Evolutionary conservation across 2,113 vertebrate genomes (phyloP).

Genomic region (Sterna hirundo): DNA sequence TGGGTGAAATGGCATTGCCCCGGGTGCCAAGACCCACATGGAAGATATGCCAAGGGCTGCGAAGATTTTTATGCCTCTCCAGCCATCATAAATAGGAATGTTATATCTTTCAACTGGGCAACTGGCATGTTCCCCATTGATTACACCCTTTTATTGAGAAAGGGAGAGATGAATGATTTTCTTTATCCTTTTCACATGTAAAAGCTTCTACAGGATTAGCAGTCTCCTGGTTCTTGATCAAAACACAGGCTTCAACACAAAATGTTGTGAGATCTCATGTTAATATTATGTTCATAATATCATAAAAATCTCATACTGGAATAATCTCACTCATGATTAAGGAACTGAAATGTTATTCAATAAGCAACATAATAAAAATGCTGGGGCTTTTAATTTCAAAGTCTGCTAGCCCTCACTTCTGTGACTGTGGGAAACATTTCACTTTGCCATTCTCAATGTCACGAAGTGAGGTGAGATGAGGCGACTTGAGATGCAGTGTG

Average conservation of each 20-base stretch:
- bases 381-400: neutral
- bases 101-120: slow-evolving; percentile 14
- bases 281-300: neutral
- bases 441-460: neutral
- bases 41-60: slow-evolving; percentile 14
- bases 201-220: neutral
- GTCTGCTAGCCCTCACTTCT: neutral
- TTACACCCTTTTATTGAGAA: slow-evolving; percentile 9
- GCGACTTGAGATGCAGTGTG: neutral
- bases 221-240: neutral
- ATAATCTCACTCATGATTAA: neutral
- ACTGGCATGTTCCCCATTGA: neutral
- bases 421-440: neutral
- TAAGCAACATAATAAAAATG: neutral
- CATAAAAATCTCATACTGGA: neutral
- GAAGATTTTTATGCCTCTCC: slow-evolving; percentile 19
- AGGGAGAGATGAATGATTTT: slow-evolving; percentile 14
- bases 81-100: slow-evolving; percentile 43
- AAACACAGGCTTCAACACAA: neutral
- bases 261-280: neutral
- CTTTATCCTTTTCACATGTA: slow-evolving; percentile 10
- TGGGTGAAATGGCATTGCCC: slow-evolving; percentile 47
- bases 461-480: neutral
- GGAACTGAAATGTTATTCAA: neutral
- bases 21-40: slow-evolving; percentile 40